Base-by-base conservation (phyloP, 2,113 vertebrate genomes). In the Puntigrus tetrazona region DNA sequence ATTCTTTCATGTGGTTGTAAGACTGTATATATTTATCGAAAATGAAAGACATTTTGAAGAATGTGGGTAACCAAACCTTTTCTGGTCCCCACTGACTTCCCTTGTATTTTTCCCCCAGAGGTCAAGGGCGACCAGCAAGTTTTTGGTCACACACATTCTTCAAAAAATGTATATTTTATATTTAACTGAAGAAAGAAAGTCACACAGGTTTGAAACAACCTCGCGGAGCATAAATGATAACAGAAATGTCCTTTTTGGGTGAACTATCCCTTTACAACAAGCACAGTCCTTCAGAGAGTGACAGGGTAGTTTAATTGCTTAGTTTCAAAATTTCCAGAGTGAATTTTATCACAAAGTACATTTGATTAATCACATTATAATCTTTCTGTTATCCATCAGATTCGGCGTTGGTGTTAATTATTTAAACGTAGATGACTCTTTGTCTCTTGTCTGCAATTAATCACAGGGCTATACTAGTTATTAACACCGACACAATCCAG, bases 311-410 rank as follows among this genome's bases (percentile, higher is more conserved):
- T 59, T 57, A 25, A 78, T 78, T 5, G 20, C 20, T 38, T 59
- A 14, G 52, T 27, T 61, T 38, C 16, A 18, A 25, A 61, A 78
- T 36, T 9, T 25, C 4, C 5, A 8, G n/a, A 38, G 16, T 57
- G 10, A n/a, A 27, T 61, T 78, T 38, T 0, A 38, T 77, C 34
- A n/a, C 50, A 77, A 57, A 57, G 50, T 59, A 16, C 73, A 76
- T 59, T 43, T 78, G 14, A 78, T 61, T 78, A 43, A 43, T 61
- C 77, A 10, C 55, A 61, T 61, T 41, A 41, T 61, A 43, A 78
- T 61, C 34, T 78, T 41, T 78, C 31, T 78, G 52, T 57, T 38
- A 25, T 38, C 22, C 13, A 34, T 5, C 31, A 34, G 18, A 55
- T 57, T 34, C 25, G 16, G 22, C 31, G 1, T 78, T 25, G n/a